Evolutionary conservation across 2,113 vertebrate species (phyloP), one percentile per base, ranked within the genome.

Genomic region (Cepphus grylle): DNA sequence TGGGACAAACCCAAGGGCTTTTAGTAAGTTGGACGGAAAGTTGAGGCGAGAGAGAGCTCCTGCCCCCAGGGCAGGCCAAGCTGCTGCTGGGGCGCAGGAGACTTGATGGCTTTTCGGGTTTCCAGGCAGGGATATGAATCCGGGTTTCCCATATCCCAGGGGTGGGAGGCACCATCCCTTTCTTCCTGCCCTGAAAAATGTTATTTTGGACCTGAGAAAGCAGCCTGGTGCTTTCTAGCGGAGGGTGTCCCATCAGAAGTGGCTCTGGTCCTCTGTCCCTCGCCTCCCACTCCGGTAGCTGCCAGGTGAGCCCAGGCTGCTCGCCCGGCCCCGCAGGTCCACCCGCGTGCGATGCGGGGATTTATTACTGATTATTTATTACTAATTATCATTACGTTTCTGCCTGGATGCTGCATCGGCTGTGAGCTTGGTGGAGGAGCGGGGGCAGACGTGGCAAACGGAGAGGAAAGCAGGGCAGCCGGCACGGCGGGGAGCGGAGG

Each of bases 401-500:
- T 22, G 62, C 32, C 25, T 38, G 70, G 70, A 6, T 43, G 62
- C 78, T 32, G 66, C 5, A 1, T 66, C 47, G 29, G 63, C 83
- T 12, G 50, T 12, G 49, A 26, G 72, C 93, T 65, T 15, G 63
- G 21, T 21, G 55, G 32, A 29, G 63, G 50, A 55, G 70, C 1
- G 7, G 1, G 29, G 70, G 40, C 36, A 47, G 53, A n/a, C 0
- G 12, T 0, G 5, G 69, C 53, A 50, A 71, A 47, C 3, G 27
- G 78, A 72, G 93, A 13, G 14, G 79, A 53, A n/a, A 77, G 85
- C 78, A 27, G 34, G 50, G 66, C 52, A 69, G 52, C 0, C 2
- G 55, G 59, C 63, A 10, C 49, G 2, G 40, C 4, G 9, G 4
- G 1, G 4, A 6, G 4, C 0, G 0, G 36, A 47, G 59, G 71